A percentile compares a stretch with the other conserved stretches of the same genome.
These are phyloP conservation scores for Pseudochirops cupreus DNA, from an alignment of 2,797 vertebrate species.

Conservation along the genomic window DNA sequence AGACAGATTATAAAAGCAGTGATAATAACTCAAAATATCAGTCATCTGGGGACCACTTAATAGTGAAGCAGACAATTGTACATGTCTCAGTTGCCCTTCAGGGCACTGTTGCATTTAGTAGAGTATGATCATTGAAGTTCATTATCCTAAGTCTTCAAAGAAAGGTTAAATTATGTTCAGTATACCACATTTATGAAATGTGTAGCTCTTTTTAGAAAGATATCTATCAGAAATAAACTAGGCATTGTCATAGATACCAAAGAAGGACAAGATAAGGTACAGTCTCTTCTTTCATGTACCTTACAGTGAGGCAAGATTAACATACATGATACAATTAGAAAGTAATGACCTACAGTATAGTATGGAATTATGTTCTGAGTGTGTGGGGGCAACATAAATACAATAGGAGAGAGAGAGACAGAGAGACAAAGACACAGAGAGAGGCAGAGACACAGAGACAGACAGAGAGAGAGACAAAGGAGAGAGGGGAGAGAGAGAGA, in stretches of 20 bases:
- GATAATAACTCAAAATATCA: background rate
- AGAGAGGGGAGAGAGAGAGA: too few species aligned
- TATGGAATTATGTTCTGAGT: background rate
- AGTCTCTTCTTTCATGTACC: background rate
- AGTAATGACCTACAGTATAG: background rate
- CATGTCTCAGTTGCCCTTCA: background rate
- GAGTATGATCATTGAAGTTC: background rate
- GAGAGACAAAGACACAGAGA: background rate
- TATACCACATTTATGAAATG: background rate
- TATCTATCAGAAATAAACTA: background rate
- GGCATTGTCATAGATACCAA: background rate
- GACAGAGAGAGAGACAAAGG: too few species aligned
- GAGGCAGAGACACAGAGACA: background rate
- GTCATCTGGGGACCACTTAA: background rate
- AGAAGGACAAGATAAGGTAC: background rate
- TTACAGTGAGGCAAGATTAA: background rate
- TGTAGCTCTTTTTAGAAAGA: background rate
- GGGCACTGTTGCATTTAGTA: background rate
- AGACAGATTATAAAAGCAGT: background rate
- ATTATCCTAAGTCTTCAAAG: background rate
- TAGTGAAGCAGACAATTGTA: background rate
- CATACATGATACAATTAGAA: background rate
- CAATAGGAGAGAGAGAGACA: background rate
- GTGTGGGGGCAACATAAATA: background rate
- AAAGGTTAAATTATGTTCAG: background rate